phyloP scores from a whole-genome alignment of 2,797 vertebrate species.

The Crax fasciolata region DNA sequence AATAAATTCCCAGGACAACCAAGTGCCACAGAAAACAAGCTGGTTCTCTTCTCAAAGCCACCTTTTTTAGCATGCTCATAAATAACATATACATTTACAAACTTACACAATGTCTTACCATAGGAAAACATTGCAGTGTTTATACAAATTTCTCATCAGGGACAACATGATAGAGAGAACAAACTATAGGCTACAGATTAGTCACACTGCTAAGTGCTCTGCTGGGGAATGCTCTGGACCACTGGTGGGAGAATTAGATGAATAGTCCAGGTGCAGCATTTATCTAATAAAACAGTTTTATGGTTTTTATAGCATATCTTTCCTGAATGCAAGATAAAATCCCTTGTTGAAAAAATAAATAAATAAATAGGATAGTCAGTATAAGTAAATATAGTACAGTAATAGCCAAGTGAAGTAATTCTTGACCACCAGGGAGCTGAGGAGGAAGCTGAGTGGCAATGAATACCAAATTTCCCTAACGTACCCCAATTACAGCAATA shows the following conservation, averaged over 20 bases:
- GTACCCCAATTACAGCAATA: conserved; percentile 25
- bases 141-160: not conserved
- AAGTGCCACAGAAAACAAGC: not conserved
- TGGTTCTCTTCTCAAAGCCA: not conserved
- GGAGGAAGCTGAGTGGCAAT: not conserved
- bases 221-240: not conserved
- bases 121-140: not conserved
- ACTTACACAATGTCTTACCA: not conserved
- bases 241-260: not conserved
- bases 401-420: not conserved
- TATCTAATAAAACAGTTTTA: not conserved
- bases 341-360: not conserved
- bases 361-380: not conserved
- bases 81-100: not conserved
- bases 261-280: not conserved
- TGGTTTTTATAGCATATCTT: not conserved
- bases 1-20: not conserved
- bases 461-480: not conserved
- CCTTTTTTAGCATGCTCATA: not conserved
- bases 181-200: not conserved
- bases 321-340: not conserved
- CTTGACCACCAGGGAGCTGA: not conserved
- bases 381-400: not conserved
- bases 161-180: not conserved
- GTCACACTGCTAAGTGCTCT: not conserved